Evolutionary conservation across 1,140 invertebrate species (phyloP).

Genomic region (Lycorma delicatula): DNA sequence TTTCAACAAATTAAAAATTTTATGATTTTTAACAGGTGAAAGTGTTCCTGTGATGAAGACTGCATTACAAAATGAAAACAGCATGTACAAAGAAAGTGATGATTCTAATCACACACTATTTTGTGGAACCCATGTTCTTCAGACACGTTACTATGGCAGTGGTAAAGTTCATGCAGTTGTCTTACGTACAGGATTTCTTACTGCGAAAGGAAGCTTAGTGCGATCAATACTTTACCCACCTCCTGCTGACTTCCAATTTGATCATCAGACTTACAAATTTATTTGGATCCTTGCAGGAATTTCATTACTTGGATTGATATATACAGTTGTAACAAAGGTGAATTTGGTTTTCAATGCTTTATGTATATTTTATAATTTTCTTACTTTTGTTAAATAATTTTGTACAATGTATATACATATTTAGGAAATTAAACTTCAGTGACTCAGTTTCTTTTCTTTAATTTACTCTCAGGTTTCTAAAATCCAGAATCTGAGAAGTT

Average conservation of each 20-base stretch:
- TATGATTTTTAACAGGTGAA: conserved; percentile 34
- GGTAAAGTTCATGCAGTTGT: conserved; percentile 57
- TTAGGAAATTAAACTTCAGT: no score
- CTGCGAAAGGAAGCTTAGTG: conserved; percentile 82
- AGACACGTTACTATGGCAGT: conserved; percentile 61
- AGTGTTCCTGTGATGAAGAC: conserved; percentile 88
- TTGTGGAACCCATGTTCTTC: conserved; percentile 42
- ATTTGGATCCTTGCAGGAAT: conserved; percentile 72
- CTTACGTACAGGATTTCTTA: conserved; percentile 74
- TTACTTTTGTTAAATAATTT: no score
- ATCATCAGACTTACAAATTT: conserved; percentile 86
- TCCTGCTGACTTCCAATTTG: conserved; percentile 91
- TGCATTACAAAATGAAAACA: conserved; percentile 58
- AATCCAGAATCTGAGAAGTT: no score
- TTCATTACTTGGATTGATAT: conserved; percentile 68
- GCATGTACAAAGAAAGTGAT: conserved; percentile 64
- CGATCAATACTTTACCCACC: conserved; percentile 92
- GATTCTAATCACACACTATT: conserved; percentile 76
- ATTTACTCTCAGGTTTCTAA: no score
- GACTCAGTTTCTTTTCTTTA: no score
- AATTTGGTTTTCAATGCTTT: conserved; percentile 6
- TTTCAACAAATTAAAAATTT: background rate
- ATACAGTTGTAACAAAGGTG: conserved; percentile 79
- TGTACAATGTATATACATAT: no score
- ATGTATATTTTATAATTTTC: no score